Evolutionary conservation across 2,797 vertebrate genomes (phyloP).

Genomic region (Buceros bicornis): DNA sequence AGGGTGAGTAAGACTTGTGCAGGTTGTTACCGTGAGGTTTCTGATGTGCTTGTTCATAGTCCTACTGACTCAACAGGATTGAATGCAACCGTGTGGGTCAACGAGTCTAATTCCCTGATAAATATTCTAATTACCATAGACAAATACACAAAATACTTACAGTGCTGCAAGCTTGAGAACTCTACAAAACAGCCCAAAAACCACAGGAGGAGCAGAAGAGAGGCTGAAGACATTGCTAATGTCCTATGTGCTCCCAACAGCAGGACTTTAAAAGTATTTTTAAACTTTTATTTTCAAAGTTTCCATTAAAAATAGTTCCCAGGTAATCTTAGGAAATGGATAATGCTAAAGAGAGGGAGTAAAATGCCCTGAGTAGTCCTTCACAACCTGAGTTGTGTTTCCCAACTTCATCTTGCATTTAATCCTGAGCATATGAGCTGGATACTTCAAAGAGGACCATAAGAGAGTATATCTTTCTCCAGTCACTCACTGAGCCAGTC

Average conservation of each 20-base stretch:
- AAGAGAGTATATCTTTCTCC: neutral
- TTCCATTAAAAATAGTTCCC: neutral
- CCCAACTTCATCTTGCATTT: neutral
- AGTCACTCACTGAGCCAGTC: neutral
- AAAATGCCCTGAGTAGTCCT: neutral
- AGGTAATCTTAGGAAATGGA: neutral
- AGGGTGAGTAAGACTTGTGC: neutral
- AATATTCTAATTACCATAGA: neutral
- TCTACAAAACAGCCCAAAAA: neutral
- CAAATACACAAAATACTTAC: neutral
- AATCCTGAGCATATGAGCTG: neutral
- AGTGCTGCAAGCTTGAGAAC: neutral
- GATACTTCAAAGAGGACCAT: no score
- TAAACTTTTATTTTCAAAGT: neutral
- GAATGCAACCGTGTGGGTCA: neutral
- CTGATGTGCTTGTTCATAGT: neutral
- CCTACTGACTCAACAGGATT: neutral
- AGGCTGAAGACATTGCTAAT: neutral
- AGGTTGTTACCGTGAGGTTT: neutral
- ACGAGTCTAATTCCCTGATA: neutral
- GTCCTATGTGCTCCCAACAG: neutral
- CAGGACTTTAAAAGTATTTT: neutral
- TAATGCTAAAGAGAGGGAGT: neutral
- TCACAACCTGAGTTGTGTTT: neutral
- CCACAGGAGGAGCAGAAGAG: neutral